These are phyloP conservation scores for Malurus cyaneus DNA, from an alignment of 2,113 vertebrate genomes.

Conservation along the genomic window DNA sequence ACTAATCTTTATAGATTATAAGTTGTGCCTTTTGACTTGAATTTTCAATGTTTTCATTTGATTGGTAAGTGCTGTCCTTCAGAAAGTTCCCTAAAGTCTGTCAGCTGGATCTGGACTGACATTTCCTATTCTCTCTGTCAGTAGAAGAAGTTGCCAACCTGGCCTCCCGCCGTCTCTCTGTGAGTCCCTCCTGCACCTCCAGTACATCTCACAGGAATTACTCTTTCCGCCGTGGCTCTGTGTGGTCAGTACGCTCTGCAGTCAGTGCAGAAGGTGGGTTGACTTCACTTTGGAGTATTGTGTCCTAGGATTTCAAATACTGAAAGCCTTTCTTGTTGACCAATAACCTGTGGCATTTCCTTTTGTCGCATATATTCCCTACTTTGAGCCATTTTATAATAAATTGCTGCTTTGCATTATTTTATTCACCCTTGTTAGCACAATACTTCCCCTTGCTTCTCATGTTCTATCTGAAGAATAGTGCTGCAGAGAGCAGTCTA, in stretches of 20 bases:
- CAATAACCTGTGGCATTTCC: not conserved
- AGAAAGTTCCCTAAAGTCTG: not conserved
- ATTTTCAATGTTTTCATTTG: not conserved
- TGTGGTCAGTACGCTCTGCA: conserved; percentile 94
- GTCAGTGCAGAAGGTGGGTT: conserved; percentile 91
- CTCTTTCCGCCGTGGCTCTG: conserved; percentile 93
- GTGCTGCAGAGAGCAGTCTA: not conserved
- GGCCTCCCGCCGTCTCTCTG: conserved; percentile 93
- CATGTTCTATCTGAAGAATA: not conserved
- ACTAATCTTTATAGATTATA: not conserved
- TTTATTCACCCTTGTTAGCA: not conserved
- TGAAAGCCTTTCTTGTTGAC: not conserved
- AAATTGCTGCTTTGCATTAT: not conserved
- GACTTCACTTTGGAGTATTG: not conserved
- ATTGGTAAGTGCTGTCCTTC: not conserved
- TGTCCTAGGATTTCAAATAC: not conserved
- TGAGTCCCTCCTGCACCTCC: conserved; percentile 96
- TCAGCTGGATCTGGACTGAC: conserved; percentile 40
- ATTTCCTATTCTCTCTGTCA: conserved; percentile 76
- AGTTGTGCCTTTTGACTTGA: not conserved
- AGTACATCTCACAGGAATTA: conserved; percentile 99
- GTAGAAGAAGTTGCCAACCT: conserved; percentile 99
- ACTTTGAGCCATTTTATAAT: not conserved
- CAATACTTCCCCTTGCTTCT: not conserved
- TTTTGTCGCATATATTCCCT: not conserved